These are phyloP conservation scores for Calephelis nemesis DNA, from an alignment of 1,140 invertebrate genomes.

Conservation along the genomic window DNA sequence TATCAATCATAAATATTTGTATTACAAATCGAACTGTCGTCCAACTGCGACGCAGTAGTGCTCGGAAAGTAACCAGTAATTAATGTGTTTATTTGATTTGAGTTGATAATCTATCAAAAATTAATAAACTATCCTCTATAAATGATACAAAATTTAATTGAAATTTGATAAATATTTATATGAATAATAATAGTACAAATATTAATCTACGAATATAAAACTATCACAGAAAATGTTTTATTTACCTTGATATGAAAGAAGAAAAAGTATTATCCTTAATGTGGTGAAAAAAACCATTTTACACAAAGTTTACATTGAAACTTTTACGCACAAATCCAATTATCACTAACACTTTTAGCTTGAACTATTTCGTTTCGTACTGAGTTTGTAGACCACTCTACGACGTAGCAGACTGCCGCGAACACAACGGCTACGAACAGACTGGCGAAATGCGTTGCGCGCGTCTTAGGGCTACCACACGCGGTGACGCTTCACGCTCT, in stretches of 20 bases:
- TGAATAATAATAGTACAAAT: no score
- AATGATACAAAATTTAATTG: no score
- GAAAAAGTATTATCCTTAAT: conserved; percentile 26
- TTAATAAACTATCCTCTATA: no score
- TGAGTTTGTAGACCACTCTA: conserved; percentile 19
- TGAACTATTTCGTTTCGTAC: conserved; percentile 18
- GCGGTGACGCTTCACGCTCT: neutral
- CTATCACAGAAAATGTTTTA: no score
- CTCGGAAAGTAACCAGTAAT: no score
- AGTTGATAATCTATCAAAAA: no score
- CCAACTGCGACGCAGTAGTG: no score
- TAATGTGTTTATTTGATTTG: no score
- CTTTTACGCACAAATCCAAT: neutral
- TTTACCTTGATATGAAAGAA: conserved; percentile 29
- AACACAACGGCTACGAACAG: conserved; percentile 19
- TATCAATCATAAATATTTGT: no score
- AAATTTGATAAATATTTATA: no score
- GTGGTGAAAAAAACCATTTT: conserved; percentile 3
- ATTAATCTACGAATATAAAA: no score
- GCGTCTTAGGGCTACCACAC: conserved; percentile 16
- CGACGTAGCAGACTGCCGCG: conserved; percentile 26
- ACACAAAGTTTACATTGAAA: neutral
- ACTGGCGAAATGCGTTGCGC: conserved; percentile 26
- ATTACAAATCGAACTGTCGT: no score
- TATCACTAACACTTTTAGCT: conserved; percentile 1